Conservation (phyloP, 2,888 invertebrate species). For the Amphipoea lucens region DNA sequence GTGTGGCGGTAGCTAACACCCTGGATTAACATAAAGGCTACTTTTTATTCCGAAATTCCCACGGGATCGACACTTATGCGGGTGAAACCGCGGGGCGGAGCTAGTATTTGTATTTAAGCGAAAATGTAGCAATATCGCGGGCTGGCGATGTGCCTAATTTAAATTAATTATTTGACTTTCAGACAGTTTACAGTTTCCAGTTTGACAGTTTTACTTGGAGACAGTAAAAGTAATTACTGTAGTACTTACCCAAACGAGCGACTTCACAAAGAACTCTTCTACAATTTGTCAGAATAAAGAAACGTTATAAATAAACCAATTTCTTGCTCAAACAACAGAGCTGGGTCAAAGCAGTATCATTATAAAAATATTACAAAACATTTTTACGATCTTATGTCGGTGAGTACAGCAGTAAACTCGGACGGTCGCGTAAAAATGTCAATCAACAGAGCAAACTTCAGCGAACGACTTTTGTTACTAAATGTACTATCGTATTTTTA, state of each 20-base stretch:
- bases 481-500: conserved; percentile 7
- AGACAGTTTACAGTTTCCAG: no score
- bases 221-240: neutral
- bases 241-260: neutral
- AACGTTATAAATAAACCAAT: conserved; percentile 21
- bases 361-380: conserved; percentile 57
- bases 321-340: conserved; percentile 12
- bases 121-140: no score
- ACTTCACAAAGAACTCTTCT: neutral
- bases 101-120: no score
- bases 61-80: no score
- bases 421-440: conserved; percentile 59
- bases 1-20: no score
- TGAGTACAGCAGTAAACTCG: conserved; percentile 10
- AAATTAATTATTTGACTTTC: neutral
- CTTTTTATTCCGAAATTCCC: no score
- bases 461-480: conserved; percentile 35
- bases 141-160: neutral
- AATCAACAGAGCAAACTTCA: conserved; percentile 45
- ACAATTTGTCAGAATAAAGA: neutral
- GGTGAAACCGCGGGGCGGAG: no score
- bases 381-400: conserved; percentile 47
- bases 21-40: no score
- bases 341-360: conserved; percentile 36
- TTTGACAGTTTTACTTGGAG: neutral